Conservation (phyloP, 1,140 invertebrate species). For the Anastrepha obliqua region DNA sequence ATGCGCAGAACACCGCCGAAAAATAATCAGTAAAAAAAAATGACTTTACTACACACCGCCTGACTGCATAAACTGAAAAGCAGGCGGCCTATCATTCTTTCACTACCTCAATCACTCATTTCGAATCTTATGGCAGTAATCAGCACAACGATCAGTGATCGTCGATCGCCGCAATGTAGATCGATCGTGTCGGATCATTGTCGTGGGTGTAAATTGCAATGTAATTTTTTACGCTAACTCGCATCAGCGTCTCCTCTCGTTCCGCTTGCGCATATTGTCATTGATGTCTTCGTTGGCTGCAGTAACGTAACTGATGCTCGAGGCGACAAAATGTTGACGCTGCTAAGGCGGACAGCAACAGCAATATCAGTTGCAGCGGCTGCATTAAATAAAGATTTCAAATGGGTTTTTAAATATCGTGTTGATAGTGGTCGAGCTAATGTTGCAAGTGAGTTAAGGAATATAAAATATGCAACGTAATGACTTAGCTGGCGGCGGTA, state of each 20-base stretch:
- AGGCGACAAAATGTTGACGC: conserved; percentile 20
- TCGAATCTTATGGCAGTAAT: background rate
- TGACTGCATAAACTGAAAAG: no score
- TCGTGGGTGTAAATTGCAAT: conserved; percentile 54
- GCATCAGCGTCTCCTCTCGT: background rate
- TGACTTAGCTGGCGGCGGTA: conserved; percentile 19
- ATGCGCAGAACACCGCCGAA: no score
- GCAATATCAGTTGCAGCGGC: background rate
- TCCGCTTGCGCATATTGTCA: background rate
- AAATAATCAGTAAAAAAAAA: no score
- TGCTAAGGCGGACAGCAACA: background rate
- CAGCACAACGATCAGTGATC: background rate
- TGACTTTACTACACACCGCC: no score
- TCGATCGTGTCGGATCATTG: conserved; percentile 53
- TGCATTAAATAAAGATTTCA: conserved; percentile 36
- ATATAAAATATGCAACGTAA: conserved; percentile 21
- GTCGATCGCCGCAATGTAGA: conserved; percentile 34
- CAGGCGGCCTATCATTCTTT: no score
- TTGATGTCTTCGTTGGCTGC: conserved; percentile 31
- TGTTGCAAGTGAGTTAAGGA: background rate
- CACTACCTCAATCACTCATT: no score
- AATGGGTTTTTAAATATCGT: conserved; percentile 25
- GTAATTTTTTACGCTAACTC: conserved; percentile 16
- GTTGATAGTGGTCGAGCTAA: background rate
- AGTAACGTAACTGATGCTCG: conserved; percentile 1